phyloP scores from a whole-genome alignment of 2,797 vertebrate species.

The Miichthys miiuy region DNA sequence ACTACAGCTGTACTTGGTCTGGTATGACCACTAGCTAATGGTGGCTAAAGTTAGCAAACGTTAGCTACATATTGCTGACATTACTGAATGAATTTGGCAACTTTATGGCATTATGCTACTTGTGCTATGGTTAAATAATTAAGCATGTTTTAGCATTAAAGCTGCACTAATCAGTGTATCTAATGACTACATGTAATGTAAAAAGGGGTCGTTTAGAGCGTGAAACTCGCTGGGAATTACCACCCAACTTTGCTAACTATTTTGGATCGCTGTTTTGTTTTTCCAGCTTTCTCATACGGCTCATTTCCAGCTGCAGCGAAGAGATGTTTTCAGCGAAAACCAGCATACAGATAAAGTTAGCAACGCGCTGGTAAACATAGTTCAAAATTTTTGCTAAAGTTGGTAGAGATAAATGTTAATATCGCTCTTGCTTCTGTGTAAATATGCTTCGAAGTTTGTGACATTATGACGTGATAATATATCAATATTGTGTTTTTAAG shows the following conservation, averaged over 20 bases:
- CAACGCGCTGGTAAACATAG: background rate
- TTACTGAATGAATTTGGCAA: background rate
- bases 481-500: background rate
- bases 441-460: background rate
- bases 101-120: slow-evolving; percentile 11
- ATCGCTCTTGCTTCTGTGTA: background rate
- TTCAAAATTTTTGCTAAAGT: background rate
- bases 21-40: background rate
- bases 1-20: background rate
- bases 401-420: background rate
- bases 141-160: background rate
- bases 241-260: background rate
- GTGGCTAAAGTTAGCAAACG: background rate
- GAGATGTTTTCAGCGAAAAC: too few species aligned
- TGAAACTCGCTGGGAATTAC: background rate
- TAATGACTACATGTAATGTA: background rate
- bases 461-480: background rate
- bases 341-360: background rate
- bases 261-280: too few species aligned
- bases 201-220: background rate
- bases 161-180: background rate
- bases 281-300: too few species aligned
- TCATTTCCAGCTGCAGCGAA: too few species aligned
- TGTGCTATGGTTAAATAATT: background rate
- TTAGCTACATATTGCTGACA: background rate